phyloP scores from a whole-genome alignment of 2,113 vertebrate genomes.

The Trinectes maculatus region DNA sequence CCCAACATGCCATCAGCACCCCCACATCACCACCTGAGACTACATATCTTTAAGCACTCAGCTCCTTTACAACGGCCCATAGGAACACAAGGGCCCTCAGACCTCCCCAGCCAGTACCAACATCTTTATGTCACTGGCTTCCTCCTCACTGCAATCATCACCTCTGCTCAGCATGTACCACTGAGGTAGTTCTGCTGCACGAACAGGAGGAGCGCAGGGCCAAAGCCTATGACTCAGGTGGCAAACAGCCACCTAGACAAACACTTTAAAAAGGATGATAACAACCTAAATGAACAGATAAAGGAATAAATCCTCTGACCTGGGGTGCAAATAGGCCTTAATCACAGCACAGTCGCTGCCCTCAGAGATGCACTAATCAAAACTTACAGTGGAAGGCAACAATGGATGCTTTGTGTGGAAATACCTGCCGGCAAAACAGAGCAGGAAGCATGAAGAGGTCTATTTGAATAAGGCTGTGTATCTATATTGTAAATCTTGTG shows the following conservation, averaged over 20 bases:
- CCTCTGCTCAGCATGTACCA: conserved; percentile 13
- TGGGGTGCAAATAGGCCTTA: conserved; percentile 65
- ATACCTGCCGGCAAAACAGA: conserved; percentile 38
- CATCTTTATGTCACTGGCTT: conserved; percentile 40
- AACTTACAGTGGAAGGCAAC: conserved; percentile 47
- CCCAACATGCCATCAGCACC: conserved; percentile 46
- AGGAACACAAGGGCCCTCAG: conserved; percentile 15
- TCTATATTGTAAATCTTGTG: neutral
- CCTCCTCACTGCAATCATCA: conserved; percentile 40
- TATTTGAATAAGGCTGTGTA: neutral
- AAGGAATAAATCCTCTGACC: conserved; percentile 59
- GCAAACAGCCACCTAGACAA: conserved; percentile 14
- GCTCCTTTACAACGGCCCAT: neutral
- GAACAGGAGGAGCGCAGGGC: neutral
- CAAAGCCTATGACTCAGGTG: neutral
- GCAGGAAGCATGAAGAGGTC: neutral
- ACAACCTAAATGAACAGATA: conserved; percentile 56
- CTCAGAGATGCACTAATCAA: conserved; percentile 62
- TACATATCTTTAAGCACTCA: conserved; percentile 2
- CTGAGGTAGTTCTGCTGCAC: conserved; percentile 1
- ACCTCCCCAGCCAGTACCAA: conserved; percentile 7
- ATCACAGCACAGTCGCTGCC: conserved; percentile 55
- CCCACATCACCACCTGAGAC: conserved; percentile 29
- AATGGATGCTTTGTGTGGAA: conserved; percentile 36
- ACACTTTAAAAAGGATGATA: conserved; percentile 36